Evolutionary conservation across 2,888 invertebrate species (phyloP), one percentile per base, ranked within the genome.

Genomic region (Tetranychus truncatus): DNA sequence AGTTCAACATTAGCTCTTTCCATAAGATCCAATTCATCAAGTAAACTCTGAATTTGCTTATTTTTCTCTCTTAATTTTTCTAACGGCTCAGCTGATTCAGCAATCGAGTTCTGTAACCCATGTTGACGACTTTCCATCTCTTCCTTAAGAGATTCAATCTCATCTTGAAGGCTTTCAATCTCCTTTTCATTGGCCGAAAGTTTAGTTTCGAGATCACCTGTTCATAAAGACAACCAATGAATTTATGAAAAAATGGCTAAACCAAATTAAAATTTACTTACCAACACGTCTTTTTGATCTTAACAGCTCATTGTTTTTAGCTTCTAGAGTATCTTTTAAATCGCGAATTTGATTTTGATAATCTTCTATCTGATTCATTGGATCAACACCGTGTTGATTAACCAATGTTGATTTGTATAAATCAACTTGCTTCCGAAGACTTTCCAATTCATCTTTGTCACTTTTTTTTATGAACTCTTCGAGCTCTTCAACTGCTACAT

Each of bases 401-500:
- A 69, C 20, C 11, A 69, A 69, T 24, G 69, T 20, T 69, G 69
- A 69, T 20, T 73, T 75, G 21, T 71, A 75, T n/a, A 75, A 71
- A 46, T 72, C 72, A n/a, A 75, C 46, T 34, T 75, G 71, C 20
- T 75, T 75, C n/a, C 72, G 45, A 8, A 75, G 45, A n/a, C 18
- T 24, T 69, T 75, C 73, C 6, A 46, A 20, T 46, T 75, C 75
- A 15, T 34, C 66, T 71, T 73, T 66, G 20, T 73, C 69, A 69
- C 18, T 24, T 24, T 73, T 67, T 21, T 73, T 73, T 6, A 24
- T 44, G 11, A 55, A 24, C 21, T 46, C 46, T 11, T 73, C 73
- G 21, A 75, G n/a, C 34, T 76, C 76, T 73, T 76, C 76, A 24
- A 76, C 24, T 1, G 75, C 73, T 8, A 75, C 75, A 71, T 76